Evolutionary conservation across 2,113 vertebrate genomes (phyloP).

Genomic region (Vanacampus margaritifer): DNA sequence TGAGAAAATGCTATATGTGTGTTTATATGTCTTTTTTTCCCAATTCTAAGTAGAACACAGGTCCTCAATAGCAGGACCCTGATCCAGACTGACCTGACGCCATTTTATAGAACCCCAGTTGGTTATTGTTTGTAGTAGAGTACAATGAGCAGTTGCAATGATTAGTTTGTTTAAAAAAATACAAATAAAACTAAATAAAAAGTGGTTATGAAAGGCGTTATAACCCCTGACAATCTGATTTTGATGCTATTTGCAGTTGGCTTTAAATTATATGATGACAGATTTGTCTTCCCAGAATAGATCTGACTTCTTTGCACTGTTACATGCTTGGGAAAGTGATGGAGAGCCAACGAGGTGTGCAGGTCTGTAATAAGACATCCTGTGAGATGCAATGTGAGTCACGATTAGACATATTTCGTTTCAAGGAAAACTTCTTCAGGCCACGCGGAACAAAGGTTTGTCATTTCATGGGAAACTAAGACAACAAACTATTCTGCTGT

Average conservation of each 20-base stretch:
- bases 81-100: not conserved
- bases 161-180: not conserved
- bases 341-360: conserved; percentile 53
- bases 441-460: conserved; percentile 46
- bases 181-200: not conserved
- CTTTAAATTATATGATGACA: conserved; percentile 46
- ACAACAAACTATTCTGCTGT: conserved; percentile 18
- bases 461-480: conserved; percentile 41
- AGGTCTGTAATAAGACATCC: conserved; percentile 56
- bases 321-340: conserved; percentile 54
- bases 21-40: no score
- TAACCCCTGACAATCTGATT: conserved; percentile 51
- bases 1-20: no score
- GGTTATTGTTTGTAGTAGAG: not conserved
- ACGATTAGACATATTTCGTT: conserved; percentile 61
- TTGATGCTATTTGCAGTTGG: conserved; percentile 55
- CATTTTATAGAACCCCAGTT: not conserved
- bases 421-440: conserved; percentile 51
- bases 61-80: not conserved
- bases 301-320: conserved; percentile 51
- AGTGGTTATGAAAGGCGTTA: conserved; percentile 43
- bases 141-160: not conserved
- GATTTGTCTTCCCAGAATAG: conserved; percentile 61
- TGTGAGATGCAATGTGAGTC: conserved; percentile 60
- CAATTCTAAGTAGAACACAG: no score